Base-by-base conservation (phyloP, 2,113 vertebrate genomes). In the Gasterosteus aculeatus region DNA sequence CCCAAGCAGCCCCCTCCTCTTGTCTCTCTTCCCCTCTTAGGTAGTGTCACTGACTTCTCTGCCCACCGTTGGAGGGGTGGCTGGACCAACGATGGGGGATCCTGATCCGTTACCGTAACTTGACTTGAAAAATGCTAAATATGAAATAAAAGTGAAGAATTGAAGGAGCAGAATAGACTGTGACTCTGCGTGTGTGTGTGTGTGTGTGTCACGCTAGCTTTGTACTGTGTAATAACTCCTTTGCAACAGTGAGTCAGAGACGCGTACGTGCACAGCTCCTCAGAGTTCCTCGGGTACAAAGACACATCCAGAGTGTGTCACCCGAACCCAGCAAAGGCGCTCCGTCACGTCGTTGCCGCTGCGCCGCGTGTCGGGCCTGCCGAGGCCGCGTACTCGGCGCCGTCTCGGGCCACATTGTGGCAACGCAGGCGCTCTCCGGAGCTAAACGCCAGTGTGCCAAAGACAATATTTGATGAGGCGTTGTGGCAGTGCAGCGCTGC, bases 1-100 rank as follows among this genome's bases (percentile, higher is more conserved):
- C 85, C 91, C 90, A 87, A 82, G 83, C 86, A 85, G 73, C 87
- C 85, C 86, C 89, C 84, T 80, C 89, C 87, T 87, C 87, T 89
- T 86, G 89, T 89, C 87, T 92, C 84, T 84, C 81, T 80, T 86
- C 77, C 87, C 83, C 89, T 91, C 84, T 82, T 26, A 54, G 71
- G 84, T 73, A 18, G 85, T 89, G 90, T 89, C 88, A 91, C 81
- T 46, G 81, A 82, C 84, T 90, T 63, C 82, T 82, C 82, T 51
- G 89, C 90, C 92, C 91, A 83, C 80, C 66, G 75, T 76, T 59
- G 86, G 80, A 75, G 85, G 82, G 85, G 77, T 61, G 63, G 80
- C 60, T 72, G 53, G 68, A 29, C 38, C 18, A 76, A 77, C 35
- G 19, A 35, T 5, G n/a, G 70, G 22, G 60, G 47, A 77, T 16